Evolutionary conservation across 53 echinoderm and acorn worm species (phyloP), one percentile per base, ranked within the genome.

Genomic region (Actinopyga echinites): DNA sequence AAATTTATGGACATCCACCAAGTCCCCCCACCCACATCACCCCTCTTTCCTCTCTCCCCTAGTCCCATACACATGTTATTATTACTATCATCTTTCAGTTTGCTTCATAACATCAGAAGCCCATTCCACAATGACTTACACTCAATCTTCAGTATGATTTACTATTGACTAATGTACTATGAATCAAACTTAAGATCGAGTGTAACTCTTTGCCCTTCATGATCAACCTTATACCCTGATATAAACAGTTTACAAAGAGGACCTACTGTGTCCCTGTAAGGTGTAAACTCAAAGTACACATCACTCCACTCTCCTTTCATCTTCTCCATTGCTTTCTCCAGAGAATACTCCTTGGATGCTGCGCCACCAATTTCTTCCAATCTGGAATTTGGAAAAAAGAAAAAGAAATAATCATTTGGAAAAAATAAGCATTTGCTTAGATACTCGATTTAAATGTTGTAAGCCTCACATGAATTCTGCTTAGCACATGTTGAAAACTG

Each of bases 271-370:
- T 99, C 99, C 90, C 99, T 94, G 87, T 95, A 99, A 0, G 90
- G 92, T 4, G 89, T 40, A 74, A 99, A 99, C 61, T 99, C 99
- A 95, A 99, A 99, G 79, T 85, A 29, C 37, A 99, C 92, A 82
- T 99, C 99, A 21, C 82, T 82, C 99, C 99, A 99, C 56, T 99
- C 99, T 31, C 49, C 84, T 75, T 99, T 99, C 99, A 99, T 99
- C 89, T 99, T 95, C 82, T 99, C 94, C 99, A 99, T 90, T 57
- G 99, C 99, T 61, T 95, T 99, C 92, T 99, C 99, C 64, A 99
- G 74, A 52, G 99, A 99, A 86, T 99, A 99, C 66, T 99, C 99
- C 82, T 99, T 99, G 69, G 90, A 88, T 40, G 99, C 99, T 31
- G 99, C 86, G 20, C 85, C 99, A 62, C 99, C 94, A 25, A 97